Evolutionary conservation across 2,797 vertebrate species (phyloP).

Genomic region (Lithobates pipiens): DNA sequence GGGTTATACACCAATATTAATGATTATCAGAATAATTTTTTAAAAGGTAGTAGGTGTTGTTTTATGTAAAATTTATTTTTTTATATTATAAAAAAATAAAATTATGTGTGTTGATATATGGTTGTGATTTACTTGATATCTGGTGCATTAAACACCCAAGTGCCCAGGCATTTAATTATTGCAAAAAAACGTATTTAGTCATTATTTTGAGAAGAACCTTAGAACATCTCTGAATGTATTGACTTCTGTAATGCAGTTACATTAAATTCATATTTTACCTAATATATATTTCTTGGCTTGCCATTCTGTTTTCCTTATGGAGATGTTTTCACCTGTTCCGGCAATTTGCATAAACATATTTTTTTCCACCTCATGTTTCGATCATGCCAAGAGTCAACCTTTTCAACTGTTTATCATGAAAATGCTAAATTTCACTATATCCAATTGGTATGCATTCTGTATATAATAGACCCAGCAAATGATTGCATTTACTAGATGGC

Average conservation of each 20-base stretch:
- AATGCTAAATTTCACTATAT: slow-evolving; percentile 12
- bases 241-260: neutral
- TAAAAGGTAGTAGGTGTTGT: too few relatives aligned
- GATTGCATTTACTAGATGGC: slow-evolving; percentile 21
- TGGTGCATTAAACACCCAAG: neutral
- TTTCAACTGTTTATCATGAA: slow-evolving; percentile 24
- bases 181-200: neutral
- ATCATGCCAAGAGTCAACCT: slow-evolving; percentile 17
- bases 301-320: neutral
- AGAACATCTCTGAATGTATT: neutral
- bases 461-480: slow-evolving; percentile 37
- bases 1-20: too few relatives aligned
- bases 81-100: too few relatives aligned
- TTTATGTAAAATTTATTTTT: too few relatives aligned
- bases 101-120: too few relatives aligned
- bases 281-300: slow-evolving; percentile 8
- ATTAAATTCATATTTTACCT: neutral
- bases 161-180: too few relatives aligned
- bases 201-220: neutral
- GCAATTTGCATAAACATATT: slow-evolving; percentile 27
- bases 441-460: slow-evolving; percentile 17
- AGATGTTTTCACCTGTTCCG: slow-evolving; percentile 15
- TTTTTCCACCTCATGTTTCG: slow-evolving; percentile 23
- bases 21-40: too few relatives aligned
- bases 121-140: too few relatives aligned